Evolutionary conservation across 1,140 invertebrate species (phyloP).

Genomic region (Diabrotica virgifera): DNA sequence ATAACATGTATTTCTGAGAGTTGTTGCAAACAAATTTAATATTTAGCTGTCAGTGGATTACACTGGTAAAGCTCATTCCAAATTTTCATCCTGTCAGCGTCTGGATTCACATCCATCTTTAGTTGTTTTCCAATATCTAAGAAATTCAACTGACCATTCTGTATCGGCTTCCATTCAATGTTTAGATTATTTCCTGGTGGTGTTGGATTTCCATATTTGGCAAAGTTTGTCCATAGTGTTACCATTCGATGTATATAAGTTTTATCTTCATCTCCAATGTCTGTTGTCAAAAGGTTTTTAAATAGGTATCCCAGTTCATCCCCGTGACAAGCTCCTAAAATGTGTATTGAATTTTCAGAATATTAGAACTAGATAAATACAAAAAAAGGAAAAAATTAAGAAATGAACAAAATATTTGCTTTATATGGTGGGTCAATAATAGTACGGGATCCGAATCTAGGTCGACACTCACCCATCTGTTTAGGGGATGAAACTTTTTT

Average conservation of each 20-base stretch:
- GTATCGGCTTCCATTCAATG: constrained; percentile 49
- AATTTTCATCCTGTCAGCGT: not conserved
- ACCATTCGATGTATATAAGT: constrained; percentile 49
- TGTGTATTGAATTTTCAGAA: not conserved
- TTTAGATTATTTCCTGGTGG: constrained; percentile 32
- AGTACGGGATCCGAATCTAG: too few relatives aligned
- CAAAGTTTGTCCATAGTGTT: constrained; percentile 55
- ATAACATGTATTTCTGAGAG: too few relatives aligned
- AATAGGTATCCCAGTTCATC: constrained; percentile 66
- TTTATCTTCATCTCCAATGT: constrained; percentile 39
- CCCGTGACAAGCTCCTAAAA: constrained; percentile 59
- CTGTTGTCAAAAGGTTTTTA: constrained; percentile 27
- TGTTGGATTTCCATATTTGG: constrained; percentile 52
- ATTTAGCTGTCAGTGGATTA: not conserved
- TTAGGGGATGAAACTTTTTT: too few relatives aligned
- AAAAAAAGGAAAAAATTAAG: too few relatives aligned
- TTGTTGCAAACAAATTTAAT: too few relatives aligned
- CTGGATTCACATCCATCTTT: not conserved
- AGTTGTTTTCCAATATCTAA: not conserved
- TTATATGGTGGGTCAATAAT: too few relatives aligned
- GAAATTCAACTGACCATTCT: constrained; percentile 41
- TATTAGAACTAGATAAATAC: too few relatives aligned
- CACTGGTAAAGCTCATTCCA: constrained; percentile 1
- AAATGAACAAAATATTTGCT: too few relatives aligned
- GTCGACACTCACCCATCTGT: too few relatives aligned